phyloP scores from a whole-genome alignment of 2,113 vertebrate genomes.

The Papio anubis region DNA sequence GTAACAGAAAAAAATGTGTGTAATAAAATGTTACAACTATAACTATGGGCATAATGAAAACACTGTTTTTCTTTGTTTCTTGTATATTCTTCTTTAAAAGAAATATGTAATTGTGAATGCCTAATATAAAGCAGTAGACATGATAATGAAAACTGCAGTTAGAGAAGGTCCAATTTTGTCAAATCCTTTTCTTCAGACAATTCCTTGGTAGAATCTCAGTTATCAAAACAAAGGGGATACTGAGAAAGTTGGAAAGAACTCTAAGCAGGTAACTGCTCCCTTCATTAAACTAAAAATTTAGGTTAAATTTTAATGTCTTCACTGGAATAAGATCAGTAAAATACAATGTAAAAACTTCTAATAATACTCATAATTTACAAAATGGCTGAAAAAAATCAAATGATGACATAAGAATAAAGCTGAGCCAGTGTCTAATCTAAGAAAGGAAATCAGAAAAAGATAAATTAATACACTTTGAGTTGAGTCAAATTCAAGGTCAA shows the following conservation, averaged over 20 bases:
- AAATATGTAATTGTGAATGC: neutral
- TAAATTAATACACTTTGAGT: neutral
- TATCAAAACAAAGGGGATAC: neutral
- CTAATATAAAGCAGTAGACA: neutral
- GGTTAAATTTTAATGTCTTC: neutral
- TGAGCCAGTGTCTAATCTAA: neutral
- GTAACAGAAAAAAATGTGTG: neutral
- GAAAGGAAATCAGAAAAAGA: conserved; percentile 22
- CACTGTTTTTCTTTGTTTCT: neutral
- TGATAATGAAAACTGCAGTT: neutral
- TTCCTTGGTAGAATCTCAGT: neutral
- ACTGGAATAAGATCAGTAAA: neutral
- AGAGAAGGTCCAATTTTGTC: neutral
- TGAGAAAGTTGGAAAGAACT: neutral
- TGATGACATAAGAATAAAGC: neutral
- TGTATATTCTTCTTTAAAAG: neutral
- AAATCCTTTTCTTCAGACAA: neutral
- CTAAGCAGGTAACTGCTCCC: neutral
- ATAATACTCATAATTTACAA: neutral
- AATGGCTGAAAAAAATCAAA: neutral
- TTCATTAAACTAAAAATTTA: conserved; percentile 9
- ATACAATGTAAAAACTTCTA: neutral
- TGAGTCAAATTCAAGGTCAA: neutral
- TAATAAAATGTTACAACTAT: neutral
- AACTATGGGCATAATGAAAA: neutral